Percentiles rank a stretch among this genome's conserved stretches.
phyloP scores from a whole-genome alignment of 2,888 invertebrate genomes.

The Xanthorhoe designata region DNA sequence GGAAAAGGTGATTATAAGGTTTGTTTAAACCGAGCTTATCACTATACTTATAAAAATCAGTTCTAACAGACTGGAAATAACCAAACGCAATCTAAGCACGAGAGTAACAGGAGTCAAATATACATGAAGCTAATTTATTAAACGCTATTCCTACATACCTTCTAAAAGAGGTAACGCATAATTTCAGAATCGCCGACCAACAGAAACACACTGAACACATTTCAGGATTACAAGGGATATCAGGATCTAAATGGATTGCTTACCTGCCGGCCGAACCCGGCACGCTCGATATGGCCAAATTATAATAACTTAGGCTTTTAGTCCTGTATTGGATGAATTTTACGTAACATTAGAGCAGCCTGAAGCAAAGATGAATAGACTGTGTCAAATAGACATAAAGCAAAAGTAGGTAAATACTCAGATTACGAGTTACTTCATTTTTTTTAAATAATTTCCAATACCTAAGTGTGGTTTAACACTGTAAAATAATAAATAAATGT shows the following conservation, averaged over 20 bases:
- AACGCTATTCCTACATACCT: not conserved
- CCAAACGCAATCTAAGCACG: not conserved
- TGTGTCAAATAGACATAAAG: not conserved
- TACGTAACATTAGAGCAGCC: not conserved
- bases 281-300: conserved; percentile 2
- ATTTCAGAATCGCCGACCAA: conserved; percentile 25
- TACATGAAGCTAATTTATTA: not conserved
- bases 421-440: too few relatives aligned
- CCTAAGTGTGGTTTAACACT: too few relatives aligned
- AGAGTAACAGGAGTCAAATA: not conserved
- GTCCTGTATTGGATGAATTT: not conserved
- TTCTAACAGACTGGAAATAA: too few relatives aligned
- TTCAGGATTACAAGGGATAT: conserved; percentile 63
- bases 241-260: conserved; percentile 56
- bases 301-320: not conserved
- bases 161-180: conserved; percentile 26
- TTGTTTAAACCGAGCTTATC: too few relatives aligned
- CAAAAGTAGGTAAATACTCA: too few relatives aligned
- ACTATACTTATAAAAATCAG: too few relatives aligned
- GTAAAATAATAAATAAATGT: too few relatives aligned
- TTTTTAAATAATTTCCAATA: too few relatives aligned
- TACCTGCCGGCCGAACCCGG: conserved; percentile 44
- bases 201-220: conserved; percentile 51
- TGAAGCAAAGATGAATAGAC: not conserved
- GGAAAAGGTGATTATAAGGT: too few relatives aligned